Evolutionary conservation across 2,113 vertebrate species (phyloP).

Genomic region (Raja brachyura): DNA sequence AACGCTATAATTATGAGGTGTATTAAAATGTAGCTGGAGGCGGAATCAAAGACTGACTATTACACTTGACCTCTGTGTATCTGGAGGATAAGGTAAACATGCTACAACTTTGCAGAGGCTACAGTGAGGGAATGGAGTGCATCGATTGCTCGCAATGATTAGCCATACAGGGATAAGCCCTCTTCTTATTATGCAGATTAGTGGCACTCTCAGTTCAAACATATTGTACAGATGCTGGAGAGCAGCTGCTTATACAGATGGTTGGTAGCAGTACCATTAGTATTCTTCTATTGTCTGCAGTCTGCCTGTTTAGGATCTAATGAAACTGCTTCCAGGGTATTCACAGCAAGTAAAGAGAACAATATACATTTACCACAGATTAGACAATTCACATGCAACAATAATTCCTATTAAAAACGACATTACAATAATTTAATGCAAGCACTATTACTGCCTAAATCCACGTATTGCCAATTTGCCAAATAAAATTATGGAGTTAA

Average conservation of each 20-base stretch:
- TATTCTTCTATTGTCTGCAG: slow-evolving; percentile 99
- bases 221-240: slow-evolving; percentile 99
- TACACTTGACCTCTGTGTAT: slow-evolving; percentile 71
- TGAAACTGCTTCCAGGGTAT: slow-evolving; percentile 59
- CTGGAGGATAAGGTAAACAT: slow-evolving; percentile 60
- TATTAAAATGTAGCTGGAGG: slow-evolving; percentile 62
- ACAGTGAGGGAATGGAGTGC: slow-evolving; percentile 94
- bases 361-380: slow-evolving; percentile 30
- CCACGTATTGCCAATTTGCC: slow-evolving; percentile 1
- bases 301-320: slow-evolving; percentile 80
- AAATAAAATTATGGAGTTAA: slow-evolving; percentile 23
- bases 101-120: slow-evolving; percentile 66
- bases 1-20: slow-evolving; percentile 55
- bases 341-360: slow-evolving; percentile 35
- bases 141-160: slow-evolving; percentile 97
- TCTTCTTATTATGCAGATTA: slow-evolving; percentile 99
- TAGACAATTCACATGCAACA: not conserved
- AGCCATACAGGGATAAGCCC: slow-evolving; percentile 97
- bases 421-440: slow-evolving; percentile 29
- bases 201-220: slow-evolving; percentile 89
- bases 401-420: slow-evolving; percentile 10
- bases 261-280: slow-evolving; percentile 98
- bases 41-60: slow-evolving; percentile 66
- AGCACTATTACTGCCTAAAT: not conserved
- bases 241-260: slow-evolving; percentile 99